A percentile compares a stretch with the other conserved stretches of the same genome.
These are phyloP conservation scores for Ecliptopera silaceata DNA, from an alignment of 2,888 invertebrate genomes.

Conservation along the genomic window DNA sequence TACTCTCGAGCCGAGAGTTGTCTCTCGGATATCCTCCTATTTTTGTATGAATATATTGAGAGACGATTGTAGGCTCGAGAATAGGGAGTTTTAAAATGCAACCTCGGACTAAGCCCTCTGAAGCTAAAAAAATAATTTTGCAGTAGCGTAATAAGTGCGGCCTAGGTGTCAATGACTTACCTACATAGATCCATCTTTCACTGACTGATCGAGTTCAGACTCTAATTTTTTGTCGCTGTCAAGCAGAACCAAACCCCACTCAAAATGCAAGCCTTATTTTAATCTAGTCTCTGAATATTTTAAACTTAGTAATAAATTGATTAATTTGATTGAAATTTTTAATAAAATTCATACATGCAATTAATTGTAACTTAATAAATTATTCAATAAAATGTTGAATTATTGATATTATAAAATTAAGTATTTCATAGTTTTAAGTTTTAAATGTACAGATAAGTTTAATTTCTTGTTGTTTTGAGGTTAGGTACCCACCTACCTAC, in stretches of 20 bases:
- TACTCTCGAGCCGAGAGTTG: too few relatives aligned
- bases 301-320: conserved; percentile 1
- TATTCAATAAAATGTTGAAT: conserved; percentile 2
- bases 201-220: too few relatives aligned
- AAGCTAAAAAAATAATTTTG: too few relatives aligned
- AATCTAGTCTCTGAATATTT: conserved; percentile 32
- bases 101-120: too few relatives aligned
- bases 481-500: too few relatives aligned
- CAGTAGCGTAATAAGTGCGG: too few relatives aligned
- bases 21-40: too few relatives aligned
- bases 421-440: conserved; percentile 7
- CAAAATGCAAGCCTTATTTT: conserved; percentile 22
- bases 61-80: too few relatives aligned
- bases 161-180: too few relatives aligned
- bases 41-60: too few relatives aligned
- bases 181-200: too few relatives aligned
- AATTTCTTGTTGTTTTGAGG: neutral
- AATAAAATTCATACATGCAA: neutral
- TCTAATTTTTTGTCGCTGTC: neutral
- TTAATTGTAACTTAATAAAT: conserved; percentile 2
- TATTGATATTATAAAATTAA: conserved; percentile 3
- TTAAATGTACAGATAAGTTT: neutral
- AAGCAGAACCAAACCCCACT: conserved; percentile 3
- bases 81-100: too few relatives aligned
- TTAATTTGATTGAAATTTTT: neutral